phyloP scores from a whole-genome alignment of 1,140 invertebrate species.

The Drosophila pseudoobscura region DNA sequence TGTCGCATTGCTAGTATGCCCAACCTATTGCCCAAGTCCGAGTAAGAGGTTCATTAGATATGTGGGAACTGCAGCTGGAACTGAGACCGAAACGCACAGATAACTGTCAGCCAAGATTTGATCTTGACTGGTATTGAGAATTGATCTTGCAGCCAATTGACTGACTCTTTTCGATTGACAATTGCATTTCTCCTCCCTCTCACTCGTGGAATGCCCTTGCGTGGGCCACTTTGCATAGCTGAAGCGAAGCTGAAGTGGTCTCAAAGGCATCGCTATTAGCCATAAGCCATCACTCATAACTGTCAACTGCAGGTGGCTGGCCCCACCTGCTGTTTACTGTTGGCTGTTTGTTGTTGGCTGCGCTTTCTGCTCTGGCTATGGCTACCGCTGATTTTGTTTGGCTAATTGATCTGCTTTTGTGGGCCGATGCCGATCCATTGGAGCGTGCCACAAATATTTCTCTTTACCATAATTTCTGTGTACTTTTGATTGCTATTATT shows the following conservation, averaged over 20 bases:
- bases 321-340: neutral
- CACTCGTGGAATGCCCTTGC: too few species aligned
- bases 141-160: neutral
- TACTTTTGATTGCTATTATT: constrained; percentile 12
- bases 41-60: constrained; percentile 23
- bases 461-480: constrained; percentile 28
- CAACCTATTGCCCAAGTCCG: neutral
- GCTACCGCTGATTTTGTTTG: constrained; percentile 29
- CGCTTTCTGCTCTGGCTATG: neutral
- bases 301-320: constrained; percentile 35
- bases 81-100: neutral
- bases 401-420: constrained; percentile 65
- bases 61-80: constrained; percentile 28
- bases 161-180: neutral
- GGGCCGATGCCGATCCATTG: constrained; percentile 15
- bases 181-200: too few species aligned
- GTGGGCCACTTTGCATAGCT: neutral
- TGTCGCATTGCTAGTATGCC: constrained; percentile 10
- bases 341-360: constrained; percentile 4
- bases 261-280: constrained; percentile 2
- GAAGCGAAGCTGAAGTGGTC: neutral
- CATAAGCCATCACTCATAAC: constrained; percentile 30
- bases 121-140: neutral
- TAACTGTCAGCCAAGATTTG: neutral
- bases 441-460: constrained; percentile 21